phyloP scores from a whole-genome alignment of 2,888 invertebrate genomes.

The Metallyticus violacea region DNA sequence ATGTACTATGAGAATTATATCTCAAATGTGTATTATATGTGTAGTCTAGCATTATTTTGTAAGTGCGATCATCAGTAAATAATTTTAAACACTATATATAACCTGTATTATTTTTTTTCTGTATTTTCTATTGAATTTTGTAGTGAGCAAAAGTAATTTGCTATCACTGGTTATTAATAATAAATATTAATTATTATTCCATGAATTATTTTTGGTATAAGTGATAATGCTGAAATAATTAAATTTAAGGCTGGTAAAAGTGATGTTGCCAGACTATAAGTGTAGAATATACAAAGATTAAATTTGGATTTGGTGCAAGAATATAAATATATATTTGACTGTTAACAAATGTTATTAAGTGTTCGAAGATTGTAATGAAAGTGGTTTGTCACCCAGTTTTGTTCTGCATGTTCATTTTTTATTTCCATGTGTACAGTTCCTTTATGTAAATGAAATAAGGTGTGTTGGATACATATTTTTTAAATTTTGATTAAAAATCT shows the following conservation, averaged over 20 bases:
- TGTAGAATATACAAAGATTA: background rate
- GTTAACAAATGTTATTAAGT: background rate
- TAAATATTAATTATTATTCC: conserved; percentile 24
- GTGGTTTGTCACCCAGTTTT: background rate
- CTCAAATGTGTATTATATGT: conserved; percentile 35
- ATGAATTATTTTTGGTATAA: conserved; percentile 6
- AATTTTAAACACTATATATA: conserved; percentile 31
- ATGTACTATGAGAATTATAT: conserved; percentile 32
- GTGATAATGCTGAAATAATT: background rate
- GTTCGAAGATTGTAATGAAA: background rate
- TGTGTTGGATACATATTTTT: conserved; percentile 15
- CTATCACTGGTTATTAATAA: conserved; percentile 18
- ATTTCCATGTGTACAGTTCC: conserved; percentile 11
- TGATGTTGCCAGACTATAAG: background rate
- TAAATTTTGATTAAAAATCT: background rate
- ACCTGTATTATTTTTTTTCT: conserved; percentile 37
- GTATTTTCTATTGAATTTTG: conserved; percentile 37
- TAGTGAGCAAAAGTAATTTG: conserved; percentile 18
- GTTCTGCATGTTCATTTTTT: background rate
- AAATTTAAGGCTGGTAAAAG: background rate
- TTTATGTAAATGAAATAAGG: conserved; percentile 11
- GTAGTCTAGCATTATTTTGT: conserved; percentile 36
- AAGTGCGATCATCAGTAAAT: conserved; percentile 34
- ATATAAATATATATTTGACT: background rate
- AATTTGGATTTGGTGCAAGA: background rate